Conservation (phyloP, 2,888 invertebrate species). For the Cosmorhoe ocellata region DNA sequence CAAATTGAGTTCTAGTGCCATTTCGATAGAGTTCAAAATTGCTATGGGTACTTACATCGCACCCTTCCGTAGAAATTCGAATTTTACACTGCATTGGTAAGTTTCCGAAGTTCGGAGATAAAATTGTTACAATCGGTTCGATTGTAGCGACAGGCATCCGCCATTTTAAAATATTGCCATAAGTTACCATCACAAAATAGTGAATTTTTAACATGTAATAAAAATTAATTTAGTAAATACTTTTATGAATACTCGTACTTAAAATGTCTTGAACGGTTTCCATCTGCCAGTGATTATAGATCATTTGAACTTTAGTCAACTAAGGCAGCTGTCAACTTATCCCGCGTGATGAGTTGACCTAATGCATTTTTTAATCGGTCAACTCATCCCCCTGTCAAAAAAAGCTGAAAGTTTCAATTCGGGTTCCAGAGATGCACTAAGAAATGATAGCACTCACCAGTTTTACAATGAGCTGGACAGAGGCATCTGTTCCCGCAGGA, state of each 20-base stretch:
- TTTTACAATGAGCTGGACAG: constrained; percentile 54
- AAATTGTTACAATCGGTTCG: constrained; percentile 35
- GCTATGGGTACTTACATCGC: constrained; percentile 17
- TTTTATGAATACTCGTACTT: too few relatives aligned
- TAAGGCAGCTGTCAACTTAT: too few relatives aligned
- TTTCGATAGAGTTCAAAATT: constrained; percentile 28
- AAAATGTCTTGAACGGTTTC: too few relatives aligned
- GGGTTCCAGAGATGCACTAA: too few relatives aligned
- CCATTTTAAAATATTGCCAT: constrained; percentile 41
- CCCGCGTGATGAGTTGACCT: too few relatives aligned
- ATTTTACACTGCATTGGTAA: constrained; percentile 32
- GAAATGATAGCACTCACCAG: constrained; percentile 54
- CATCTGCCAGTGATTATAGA: too few relatives aligned
- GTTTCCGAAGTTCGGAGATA: constrained; percentile 36
- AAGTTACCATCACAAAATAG: constrained; percentile 12
- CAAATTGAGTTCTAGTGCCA: constrained; percentile 18
- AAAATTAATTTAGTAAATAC: too few relatives aligned
- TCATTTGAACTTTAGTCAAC: too few relatives aligned
- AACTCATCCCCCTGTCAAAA: too few relatives aligned
- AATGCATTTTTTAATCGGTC: too few relatives aligned
- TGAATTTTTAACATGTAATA: not conserved
- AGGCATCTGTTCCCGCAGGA: constrained; percentile 54
- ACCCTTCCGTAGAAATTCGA: constrained; percentile 32
- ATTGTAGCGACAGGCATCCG: constrained; percentile 34
- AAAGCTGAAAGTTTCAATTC: too few relatives aligned